phyloP scores from a whole-genome alignment of 2,113 vertebrate species.

The Petrocephalus microphthalmus region DNA sequence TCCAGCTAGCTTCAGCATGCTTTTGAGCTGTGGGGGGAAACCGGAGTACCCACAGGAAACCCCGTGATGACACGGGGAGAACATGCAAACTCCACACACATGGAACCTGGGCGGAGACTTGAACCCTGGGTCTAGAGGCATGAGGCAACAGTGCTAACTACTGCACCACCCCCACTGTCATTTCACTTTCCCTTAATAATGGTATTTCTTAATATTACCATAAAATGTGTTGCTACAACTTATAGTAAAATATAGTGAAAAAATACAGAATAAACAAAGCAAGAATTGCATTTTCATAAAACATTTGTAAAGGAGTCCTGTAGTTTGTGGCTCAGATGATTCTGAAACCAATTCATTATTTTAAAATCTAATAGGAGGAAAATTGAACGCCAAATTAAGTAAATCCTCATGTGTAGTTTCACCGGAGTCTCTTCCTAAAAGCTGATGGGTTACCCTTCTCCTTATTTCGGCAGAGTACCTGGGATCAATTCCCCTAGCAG shows the following conservation, averaged over 20 bases:
- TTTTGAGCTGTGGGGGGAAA: too few relatives aligned
- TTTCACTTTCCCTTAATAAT: too few relatives aligned
- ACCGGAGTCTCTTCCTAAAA: neutral
- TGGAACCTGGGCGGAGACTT: too few relatives aligned
- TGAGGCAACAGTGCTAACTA: too few relatives aligned
- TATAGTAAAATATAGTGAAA: neutral
- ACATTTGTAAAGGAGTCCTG: neutral
- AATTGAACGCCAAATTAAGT: neutral
- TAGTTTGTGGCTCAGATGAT: neutral
- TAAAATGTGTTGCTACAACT: too few relatives aligned
- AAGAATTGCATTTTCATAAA: neutral
- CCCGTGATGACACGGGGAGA: too few relatives aligned
- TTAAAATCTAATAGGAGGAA: neutral
- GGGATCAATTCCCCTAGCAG: constrained; percentile 14
- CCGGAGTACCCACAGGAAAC: too few relatives aligned
- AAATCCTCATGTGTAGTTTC: neutral
- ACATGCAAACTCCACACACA: too few relatives aligned
- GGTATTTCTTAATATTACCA: neutral
- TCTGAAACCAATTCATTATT: neutral
- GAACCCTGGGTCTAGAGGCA: too few relatives aligned
- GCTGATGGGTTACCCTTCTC: constrained; percentile 9
- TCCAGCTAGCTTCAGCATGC: too few relatives aligned
- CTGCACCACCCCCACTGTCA: too few relatives aligned
- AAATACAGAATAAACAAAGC: neutral
- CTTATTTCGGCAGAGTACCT: constrained; percentile 7